Conservation (phyloP, 2,113 vertebrate genomes). For the Hiodon tergisus region DNA sequence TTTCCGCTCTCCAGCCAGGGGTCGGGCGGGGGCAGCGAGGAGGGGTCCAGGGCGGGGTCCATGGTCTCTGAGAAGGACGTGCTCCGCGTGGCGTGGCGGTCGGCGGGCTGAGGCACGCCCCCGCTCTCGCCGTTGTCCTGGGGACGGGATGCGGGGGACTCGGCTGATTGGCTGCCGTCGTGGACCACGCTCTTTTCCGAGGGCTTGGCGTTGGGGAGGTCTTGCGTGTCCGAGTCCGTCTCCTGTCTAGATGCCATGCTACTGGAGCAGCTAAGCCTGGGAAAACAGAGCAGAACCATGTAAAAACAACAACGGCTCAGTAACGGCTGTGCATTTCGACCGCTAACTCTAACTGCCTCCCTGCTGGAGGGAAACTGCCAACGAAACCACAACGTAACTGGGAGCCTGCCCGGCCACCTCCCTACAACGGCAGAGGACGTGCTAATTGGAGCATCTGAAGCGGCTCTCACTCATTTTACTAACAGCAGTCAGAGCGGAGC, state of each 20-base stretch:
- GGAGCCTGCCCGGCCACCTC: too few relatives aligned
- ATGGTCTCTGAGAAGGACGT: constrained; percentile 92
- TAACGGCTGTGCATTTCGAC: not conserved
- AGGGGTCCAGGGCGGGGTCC: constrained; percentile 90
- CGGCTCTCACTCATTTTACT: too few relatives aligned
- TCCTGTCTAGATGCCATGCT: constrained; percentile 94
- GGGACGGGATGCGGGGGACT: constrained; percentile 68
- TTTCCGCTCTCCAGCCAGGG: constrained; percentile 90
- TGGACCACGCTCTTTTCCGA: constrained; percentile 71
- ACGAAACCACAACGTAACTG: too few relatives aligned
- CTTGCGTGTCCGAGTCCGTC: constrained; percentile 84
- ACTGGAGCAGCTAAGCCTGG: constrained; percentile 80
- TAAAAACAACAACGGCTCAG: not conserved
- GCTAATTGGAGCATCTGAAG: too few relatives aligned
- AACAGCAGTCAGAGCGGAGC: too few relatives aligned
- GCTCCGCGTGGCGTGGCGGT: constrained; percentile 83
- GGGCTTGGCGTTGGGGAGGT: constrained; percentile 72
- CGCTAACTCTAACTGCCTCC: not conserved
- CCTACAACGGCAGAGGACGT: too few relatives aligned
- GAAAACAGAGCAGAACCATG: constrained; percentile 14
- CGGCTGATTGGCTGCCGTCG: constrained; percentile 68
- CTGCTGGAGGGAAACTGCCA: not conserved
- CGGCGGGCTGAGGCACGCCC: constrained; percentile 66
- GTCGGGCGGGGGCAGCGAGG: constrained; percentile 90
- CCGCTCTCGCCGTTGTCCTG: constrained; percentile 68